These are phyloP conservation scores for Brachionus rotundiformis DNA, from an alignment of 1,140 invertebrate species.

Conservation along the genomic window DNA sequence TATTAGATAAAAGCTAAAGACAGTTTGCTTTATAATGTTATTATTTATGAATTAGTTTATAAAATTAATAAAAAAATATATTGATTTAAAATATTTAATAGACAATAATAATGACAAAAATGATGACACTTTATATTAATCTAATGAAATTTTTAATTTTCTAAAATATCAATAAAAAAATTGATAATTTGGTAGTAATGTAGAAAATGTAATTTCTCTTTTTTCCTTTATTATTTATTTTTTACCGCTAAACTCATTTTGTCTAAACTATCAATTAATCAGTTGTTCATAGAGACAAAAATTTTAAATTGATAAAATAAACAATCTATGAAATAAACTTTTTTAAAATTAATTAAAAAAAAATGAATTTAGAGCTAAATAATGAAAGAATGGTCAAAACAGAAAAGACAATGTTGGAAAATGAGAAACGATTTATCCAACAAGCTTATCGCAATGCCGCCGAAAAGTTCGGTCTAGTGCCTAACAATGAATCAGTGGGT, in stretches of 20 bases:
- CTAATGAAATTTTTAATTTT: no score
- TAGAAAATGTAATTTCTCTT: no score
- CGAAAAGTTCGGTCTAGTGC: not conserved
- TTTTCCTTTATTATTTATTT: no score
- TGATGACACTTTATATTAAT: no score
- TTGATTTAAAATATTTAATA: no score
- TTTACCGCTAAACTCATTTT: not conserved
- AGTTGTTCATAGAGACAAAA: not conserved
- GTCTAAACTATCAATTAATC: not conserved
- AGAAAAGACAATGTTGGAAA: not conserved
- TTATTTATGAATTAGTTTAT: no score
- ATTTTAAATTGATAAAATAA: not conserved
- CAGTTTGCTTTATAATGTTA: no score
- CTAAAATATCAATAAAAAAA: no score
- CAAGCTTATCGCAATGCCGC: not conserved
- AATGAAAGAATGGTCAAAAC: not conserved
- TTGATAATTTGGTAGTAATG: no score
- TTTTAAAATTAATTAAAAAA: not conserved
- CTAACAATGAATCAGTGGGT: not conserved
- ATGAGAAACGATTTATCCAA: conserved; percentile 8
- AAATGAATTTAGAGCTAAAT: not conserved
- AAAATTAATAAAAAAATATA: no score
- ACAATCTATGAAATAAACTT: not conserved
- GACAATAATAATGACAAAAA: no score
- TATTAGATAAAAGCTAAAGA: no score